phyloP scores from a whole-genome alignment of 2,888 invertebrate species.

The Drosophila dives region DNA sequence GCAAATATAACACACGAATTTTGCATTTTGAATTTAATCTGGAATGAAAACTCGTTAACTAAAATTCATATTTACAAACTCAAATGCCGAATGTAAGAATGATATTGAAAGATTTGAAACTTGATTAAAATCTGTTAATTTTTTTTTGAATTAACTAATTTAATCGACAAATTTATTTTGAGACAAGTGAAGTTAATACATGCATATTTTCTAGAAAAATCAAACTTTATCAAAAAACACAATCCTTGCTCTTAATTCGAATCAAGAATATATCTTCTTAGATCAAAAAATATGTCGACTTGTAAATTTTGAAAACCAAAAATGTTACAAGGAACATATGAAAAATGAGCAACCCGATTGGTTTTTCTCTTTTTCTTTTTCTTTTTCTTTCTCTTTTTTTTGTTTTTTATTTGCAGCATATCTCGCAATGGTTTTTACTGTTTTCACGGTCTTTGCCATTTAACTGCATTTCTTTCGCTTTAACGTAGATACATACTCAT shows the following conservation, averaged over 20 bases:
- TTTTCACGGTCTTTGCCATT: slow-evolving; percentile 64
- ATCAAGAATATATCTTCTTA: background rate
- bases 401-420: slow-evolving; percentile 7
- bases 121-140: background rate
- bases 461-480: slow-evolving; percentile 41
- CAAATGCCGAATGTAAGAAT: background rate
- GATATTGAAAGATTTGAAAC: background rate
- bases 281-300: background rate
- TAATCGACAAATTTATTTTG: too few species aligned
- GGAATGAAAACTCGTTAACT: background rate
- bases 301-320: too few species aligned
- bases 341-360: slow-evolving; percentile 1
- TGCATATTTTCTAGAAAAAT: background rate
- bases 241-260: background rate
- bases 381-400: slow-evolving; percentile 1
- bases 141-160: too few species aligned
- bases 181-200: too few species aligned
- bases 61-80: background rate
- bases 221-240: background rate
- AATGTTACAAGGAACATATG: background rate
- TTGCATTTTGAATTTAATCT: background rate
- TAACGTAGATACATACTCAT: slow-evolving; percentile 16
- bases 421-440: slow-evolving; percentile 16
- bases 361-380: background rate
- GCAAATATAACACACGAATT: too few species aligned